phyloP scores from a whole-genome alignment of 2,797 vertebrate species.

The Champsocephalus gunnari region DNA sequence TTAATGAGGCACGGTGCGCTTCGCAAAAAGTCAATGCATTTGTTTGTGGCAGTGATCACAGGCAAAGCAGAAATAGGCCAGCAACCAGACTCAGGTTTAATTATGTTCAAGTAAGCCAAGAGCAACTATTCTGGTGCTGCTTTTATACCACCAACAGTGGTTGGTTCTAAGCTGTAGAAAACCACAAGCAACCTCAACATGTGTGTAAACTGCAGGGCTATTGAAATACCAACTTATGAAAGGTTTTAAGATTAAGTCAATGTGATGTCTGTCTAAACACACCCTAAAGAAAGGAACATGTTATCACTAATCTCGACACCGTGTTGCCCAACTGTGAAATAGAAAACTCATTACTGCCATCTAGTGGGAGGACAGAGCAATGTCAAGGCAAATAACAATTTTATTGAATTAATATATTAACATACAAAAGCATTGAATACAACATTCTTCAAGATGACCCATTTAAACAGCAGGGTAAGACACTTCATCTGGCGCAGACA shows the following conservation, averaged over 20 bases:
- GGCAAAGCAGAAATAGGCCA: too few relatives aligned
- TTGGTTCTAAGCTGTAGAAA: not conserved
- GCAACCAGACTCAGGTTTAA: too few relatives aligned
- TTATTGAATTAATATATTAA: slow-evolving; percentile 70
- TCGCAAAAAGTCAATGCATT: too few relatives aligned
- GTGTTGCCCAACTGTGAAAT: not conserved
- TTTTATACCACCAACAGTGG: not conserved
- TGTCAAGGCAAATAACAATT: slow-evolving; percentile 40
- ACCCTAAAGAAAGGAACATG: too few relatives aligned
- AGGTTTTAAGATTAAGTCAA: not conserved
- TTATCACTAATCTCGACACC: not conserved
- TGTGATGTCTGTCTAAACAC: not conserved
- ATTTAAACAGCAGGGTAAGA: slow-evolving; percentile 44
- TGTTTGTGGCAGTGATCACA: too few relatives aligned
- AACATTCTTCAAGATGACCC: slow-evolving; percentile 26
- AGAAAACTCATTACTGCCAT: slow-evolving; percentile 59
- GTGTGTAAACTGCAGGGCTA: not conserved
- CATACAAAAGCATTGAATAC: slow-evolving; percentile 39
- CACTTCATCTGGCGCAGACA: not conserved
- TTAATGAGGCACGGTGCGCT: too few relatives aligned
- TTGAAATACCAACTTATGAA: not conserved
- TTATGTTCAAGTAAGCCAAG: too few relatives aligned
- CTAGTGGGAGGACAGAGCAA: slow-evolving; percentile 60
- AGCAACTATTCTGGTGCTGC: not conserved
- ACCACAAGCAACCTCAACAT: not conserved